Conservation (phyloP, 2,113 vertebrate genomes). For the Mesocricetus auratus region DNA sequence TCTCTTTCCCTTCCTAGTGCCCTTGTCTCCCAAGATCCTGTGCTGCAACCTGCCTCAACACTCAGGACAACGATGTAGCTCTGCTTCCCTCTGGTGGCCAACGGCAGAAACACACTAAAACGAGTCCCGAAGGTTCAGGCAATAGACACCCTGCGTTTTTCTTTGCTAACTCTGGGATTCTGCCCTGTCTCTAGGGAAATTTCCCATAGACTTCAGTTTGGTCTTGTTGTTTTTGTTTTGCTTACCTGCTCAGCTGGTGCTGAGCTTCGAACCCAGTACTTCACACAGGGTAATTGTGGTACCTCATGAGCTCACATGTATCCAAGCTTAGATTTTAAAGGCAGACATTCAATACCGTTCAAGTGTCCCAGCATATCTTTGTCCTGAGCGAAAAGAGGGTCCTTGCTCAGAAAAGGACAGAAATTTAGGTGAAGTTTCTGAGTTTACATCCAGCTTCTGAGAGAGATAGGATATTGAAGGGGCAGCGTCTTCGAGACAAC, state of each 20-base stretch:
- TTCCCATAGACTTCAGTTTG: neutral
- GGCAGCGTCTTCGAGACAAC: neutral
- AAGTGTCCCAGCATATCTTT: neutral
- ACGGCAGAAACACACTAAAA: neutral
- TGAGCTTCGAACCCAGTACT: neutral
- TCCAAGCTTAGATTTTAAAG: neutral
- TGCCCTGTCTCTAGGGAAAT: neutral
- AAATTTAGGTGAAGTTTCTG: neutral
- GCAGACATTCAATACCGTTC: neutral
- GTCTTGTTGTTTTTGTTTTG: neutral
- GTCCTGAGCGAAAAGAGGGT: neutral
- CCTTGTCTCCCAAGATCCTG: accelerated
- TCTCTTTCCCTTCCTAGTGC: neutral
- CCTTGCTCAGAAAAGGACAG: neutral
- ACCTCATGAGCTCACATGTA: neutral
- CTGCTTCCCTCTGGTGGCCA: constrained; percentile 53
- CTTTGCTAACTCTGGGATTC: neutral
- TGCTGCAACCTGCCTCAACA: neutral
- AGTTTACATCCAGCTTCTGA: too few species aligned
- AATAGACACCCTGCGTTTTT: neutral
- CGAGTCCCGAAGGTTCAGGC: neutral
- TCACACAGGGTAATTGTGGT: neutral
- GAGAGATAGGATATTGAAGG: neutral
- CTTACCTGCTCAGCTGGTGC: neutral
- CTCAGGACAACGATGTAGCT: neutral